A percentile compares a stretch with the other conserved stretches of the same genome.
Conservation (phyloP, 2,113 vertebrate genomes). For the Tympanuchus pallidicinctus region DNA sequence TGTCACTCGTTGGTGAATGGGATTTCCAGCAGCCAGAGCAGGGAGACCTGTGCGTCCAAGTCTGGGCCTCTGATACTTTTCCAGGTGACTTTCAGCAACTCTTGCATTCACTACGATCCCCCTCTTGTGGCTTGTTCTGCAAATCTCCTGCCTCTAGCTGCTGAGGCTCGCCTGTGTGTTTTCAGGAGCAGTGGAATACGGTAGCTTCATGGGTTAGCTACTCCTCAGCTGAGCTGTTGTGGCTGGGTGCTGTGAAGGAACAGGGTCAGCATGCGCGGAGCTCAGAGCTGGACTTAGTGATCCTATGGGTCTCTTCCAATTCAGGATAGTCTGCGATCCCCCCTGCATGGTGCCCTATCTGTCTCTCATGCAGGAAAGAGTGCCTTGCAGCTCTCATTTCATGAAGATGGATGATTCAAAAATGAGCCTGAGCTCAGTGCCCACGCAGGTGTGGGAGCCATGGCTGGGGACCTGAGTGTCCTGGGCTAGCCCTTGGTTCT, state of each 20-base stretch:
- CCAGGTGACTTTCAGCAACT: not conserved
- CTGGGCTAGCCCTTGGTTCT: rapidly evolving
- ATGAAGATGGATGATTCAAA: not conserved
- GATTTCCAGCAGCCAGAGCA: not conserved
- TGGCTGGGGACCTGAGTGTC: not conserved
- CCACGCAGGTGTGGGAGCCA: not conserved
- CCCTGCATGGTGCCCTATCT: not conserved
- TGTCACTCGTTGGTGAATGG: not conserved
- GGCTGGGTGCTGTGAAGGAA: not conserved
- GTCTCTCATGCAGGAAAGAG: not conserved
- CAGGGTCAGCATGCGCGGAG: not conserved
- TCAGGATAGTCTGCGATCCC: not conserved
- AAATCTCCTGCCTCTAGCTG: not conserved
- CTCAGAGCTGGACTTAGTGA: not conserved
- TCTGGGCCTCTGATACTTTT: not conserved
- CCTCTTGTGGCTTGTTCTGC: constrained; percentile 60
- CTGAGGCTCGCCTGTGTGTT: not conserved
- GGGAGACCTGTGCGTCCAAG: not conserved
- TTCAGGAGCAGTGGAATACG: not conserved
- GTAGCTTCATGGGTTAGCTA: not conserved
- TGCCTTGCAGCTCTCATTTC: not conserved
- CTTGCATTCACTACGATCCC: constrained; percentile 48
- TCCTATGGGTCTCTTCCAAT: not conserved
- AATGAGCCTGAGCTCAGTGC: not conserved
- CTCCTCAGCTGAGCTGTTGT: not conserved